Percentiles rank a stretch among this genome's conserved stretches.
Evolutionary conservation across 2,888 invertebrate species (phyloP).

Genomic region (Macrosiphum euphorbiae): DNA sequence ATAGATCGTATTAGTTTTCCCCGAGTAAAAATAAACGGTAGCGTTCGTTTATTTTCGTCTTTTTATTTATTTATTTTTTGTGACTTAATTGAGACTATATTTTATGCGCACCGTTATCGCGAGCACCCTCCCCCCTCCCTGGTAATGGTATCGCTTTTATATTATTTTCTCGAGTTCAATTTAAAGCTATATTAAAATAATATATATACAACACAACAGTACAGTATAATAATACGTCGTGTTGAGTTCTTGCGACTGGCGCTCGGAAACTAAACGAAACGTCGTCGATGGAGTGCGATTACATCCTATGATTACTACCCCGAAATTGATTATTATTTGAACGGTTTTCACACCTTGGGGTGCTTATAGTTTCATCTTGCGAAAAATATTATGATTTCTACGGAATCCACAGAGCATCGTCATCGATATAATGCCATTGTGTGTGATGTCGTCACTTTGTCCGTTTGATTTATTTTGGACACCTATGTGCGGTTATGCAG

Average conservation of each 20-base stretch:
- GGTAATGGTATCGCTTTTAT: slow-evolving; percentile 32
- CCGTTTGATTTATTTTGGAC: not conserved
- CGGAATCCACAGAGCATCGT: not conserved
- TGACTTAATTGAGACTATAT: slow-evolving; percentile 40
- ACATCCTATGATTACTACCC: not conserved
- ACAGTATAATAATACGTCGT: not conserved
- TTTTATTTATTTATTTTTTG: slow-evolving; percentile 36
- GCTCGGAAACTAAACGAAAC: slow-evolving; percentile 26
- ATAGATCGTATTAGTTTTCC: not conserved
- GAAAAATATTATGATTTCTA: not conserved
- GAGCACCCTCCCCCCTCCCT: not conserved
- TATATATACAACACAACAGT: not conserved
- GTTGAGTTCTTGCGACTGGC: not conserved
- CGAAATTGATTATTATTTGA: slow-evolving; percentile 20
- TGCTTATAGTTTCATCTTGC: not conserved
- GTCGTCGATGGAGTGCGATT: slow-evolving; percentile 19
- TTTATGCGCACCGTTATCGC: slow-evolving; percentile 37
- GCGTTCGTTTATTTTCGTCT: not conserved
- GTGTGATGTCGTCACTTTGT: not conserved
- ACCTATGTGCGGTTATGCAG: not conserved
- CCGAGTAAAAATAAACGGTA: not conserved
- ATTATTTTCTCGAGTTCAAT: slow-evolving; percentile 41
- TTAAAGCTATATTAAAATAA: slow-evolving; percentile 30
- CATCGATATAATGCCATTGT: not conserved
- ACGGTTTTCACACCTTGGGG: not conserved